Conservation (phyloP, 2,113 vertebrate genomes). For the Cathartes aura region DNA sequence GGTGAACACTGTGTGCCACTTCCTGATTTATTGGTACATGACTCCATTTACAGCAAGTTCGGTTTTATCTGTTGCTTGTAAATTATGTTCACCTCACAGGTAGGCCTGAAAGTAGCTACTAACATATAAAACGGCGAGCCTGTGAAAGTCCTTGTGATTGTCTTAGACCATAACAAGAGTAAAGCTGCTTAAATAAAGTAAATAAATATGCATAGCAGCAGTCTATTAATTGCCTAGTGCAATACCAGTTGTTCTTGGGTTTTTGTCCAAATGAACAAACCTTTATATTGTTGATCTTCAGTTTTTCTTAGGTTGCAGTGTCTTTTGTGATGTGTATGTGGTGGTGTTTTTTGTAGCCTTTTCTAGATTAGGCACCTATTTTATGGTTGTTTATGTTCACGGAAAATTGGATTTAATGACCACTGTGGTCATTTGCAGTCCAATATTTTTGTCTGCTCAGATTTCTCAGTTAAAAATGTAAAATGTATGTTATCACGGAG, state of each 20-base stretch:
- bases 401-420: background rate
- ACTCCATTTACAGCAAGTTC: background rate
- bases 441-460: background rate
- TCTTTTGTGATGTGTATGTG: background rate
- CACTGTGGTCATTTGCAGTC: background rate
- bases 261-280: background rate
- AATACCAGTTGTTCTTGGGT: background rate
- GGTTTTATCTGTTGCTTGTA: background rate
- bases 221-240: background rate
- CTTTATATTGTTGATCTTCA: background rate
- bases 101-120: background rate
- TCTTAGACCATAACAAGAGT: background rate
- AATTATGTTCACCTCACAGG: background rate
- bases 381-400: background rate
- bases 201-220: background rate
- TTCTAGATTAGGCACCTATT: background rate
- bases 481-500: background rate
- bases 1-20: background rate
- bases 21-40: background rate
- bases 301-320: background rate
- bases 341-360: background rate
- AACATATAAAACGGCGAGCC: accelerated
- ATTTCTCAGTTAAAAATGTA: background rate
- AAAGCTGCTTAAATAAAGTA: background rate
- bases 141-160: background rate